Evolutionary conservation across 2,888 invertebrate genomes (phyloP).

Genomic region (Dryocosmus kuriphilus): DNA sequence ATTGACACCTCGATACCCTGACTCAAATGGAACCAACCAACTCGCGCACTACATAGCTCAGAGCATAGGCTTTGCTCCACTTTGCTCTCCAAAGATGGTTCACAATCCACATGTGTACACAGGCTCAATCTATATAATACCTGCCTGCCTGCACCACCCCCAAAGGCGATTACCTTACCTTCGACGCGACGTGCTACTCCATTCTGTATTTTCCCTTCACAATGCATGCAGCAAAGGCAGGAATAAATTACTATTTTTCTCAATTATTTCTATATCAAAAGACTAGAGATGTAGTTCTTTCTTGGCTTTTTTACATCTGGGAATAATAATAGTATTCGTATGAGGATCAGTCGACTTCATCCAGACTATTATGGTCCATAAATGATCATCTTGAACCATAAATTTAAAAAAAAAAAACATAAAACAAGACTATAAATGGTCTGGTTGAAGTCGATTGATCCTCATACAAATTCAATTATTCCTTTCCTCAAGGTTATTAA

Average conservation of each 20-base stretch:
- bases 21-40: conserved; percentile 75
- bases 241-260: background rate
- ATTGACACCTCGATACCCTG: conserved; percentile 77
- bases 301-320: too few species aligned
- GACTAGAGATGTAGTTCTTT: too few species aligned
- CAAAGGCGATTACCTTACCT: conserved; percentile 18
- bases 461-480: too few species aligned
- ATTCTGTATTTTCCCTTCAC: background rate
- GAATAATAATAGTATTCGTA: too few species aligned
- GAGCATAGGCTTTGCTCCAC: too few species aligned
- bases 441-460: too few species aligned
- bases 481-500: background rate
- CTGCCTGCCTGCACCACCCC: background rate
- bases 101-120: conserved; percentile 19
- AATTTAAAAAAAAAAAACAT: too few species aligned
- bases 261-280: background rate
- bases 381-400: too few species aligned
- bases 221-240: background rate
- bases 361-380: too few species aligned
- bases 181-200: background rate
- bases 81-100: conserved; percentile 54
- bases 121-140: conserved; percentile 4
- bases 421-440: too few species aligned
- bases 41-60: conserved; percentile 62
- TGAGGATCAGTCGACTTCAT: too few species aligned